Evolutionary conservation across 1,140 invertebrate species (phyloP), one percentile per base, ranked within the genome.

Genomic region (Sweltsa coloradensis): DNA sequence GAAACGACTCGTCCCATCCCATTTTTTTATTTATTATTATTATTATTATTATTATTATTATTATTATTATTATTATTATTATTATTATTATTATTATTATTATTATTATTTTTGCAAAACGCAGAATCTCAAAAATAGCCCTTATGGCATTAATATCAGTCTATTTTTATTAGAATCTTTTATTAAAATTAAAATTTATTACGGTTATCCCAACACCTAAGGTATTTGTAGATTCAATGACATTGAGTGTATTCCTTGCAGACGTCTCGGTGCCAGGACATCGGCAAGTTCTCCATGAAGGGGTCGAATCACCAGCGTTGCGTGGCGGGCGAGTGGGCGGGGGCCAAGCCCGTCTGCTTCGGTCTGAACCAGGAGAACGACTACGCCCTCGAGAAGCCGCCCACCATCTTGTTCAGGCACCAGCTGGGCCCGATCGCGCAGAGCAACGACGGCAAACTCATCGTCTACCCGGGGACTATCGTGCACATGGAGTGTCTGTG

Each of bases 401-500:
- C 87, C 0, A 89, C 87, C 3, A 86, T 90, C 46, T 61, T 89
- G 18, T 88, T 89, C 60, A 69, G 86, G 1, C 81, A 88, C 62
- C 75, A 82, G 36, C 65, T 79, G 23, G 87, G 86, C 0, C 84
- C 85, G 0, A 89, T 89, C 45, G 85, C 84, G 3, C 85, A 90
- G 65, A 88, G 81, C 45, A 89, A 86, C 54, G 83, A 89, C 53
- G 86, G 86, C 2, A 82, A 83, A 49, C 64, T 90, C 14, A 76
- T 91, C 31, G 83, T 90, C 0, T 89, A 86, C 63, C 86, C 86
- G 1, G 85, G 85, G 1, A 85, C 85, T 0, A 82, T 84, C 4
- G 63, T 90, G 19, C 84, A 89, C 58, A 83, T 90, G 78, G 86
- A 89, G 61, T 90, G 87, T 55, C 64, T 89, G 3, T 90, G 85